Evolutionary conservation across 2,113 vertebrate species (phyloP).

Genomic region (Actenoides hombroni): DNA sequence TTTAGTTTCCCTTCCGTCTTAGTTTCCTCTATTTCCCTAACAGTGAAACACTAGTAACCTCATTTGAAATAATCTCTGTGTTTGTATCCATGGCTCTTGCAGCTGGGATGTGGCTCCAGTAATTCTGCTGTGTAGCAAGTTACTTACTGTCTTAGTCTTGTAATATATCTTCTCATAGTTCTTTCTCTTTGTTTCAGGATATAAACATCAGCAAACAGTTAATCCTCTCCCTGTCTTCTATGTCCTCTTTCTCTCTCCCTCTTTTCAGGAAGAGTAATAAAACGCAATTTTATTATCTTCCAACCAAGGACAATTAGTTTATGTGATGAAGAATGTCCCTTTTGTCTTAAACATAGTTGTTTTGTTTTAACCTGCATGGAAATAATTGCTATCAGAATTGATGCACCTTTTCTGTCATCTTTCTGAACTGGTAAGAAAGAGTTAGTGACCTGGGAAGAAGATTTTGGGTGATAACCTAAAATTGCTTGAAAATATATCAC

Average conservation of each 20-base stretch:
- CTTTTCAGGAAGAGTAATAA: background rate
- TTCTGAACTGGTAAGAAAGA: background rate
- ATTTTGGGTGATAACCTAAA: background rate
- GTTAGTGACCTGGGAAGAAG: background rate
- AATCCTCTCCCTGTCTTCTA: background rate
- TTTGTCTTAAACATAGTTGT: background rate
- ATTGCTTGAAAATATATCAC: background rate
- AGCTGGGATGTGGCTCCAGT: background rate
- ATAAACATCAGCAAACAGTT: background rate
- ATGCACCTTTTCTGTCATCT: background rate
- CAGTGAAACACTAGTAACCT: background rate
- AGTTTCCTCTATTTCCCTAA: background rate
- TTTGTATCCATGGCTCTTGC: background rate
- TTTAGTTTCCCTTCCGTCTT: conserved; percentile 18
- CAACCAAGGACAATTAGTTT: background rate
- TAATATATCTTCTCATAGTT: background rate
- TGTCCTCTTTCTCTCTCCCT: background rate
- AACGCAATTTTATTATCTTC: background rate
- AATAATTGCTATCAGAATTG: background rate
- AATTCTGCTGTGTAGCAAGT: background rate
- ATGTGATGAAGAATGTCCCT: background rate
- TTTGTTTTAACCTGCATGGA: background rate
- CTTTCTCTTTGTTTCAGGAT: conserved; percentile 2
- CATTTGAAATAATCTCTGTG: background rate
- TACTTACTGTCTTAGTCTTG: background rate